Evolutionary conservation across 2,797 vertebrate species (phyloP), one percentile per base, ranked within the genome.

Genomic region (Ctenopoma kingsleyae): DNA sequence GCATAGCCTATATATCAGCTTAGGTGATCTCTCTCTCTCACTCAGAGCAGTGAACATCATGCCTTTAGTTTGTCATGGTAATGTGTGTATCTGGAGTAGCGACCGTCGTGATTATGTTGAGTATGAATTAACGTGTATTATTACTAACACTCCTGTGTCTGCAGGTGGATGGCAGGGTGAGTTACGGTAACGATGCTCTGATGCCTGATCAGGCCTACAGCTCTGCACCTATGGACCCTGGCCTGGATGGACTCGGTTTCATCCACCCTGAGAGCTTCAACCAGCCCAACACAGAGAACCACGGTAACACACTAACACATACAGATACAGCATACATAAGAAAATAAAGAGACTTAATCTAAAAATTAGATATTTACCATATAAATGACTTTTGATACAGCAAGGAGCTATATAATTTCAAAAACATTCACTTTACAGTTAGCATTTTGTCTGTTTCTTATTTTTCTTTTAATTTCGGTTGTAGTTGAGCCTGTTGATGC

Each of bases 231-330:
- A 94, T 97, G 90, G 97, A 99, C 70, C 95, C 96, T 0, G 95
- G 95, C 69, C 89, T 97, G 78, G 96, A 98, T 2, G 94, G 97
- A 6, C 94, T 97, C 52, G 96, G 97, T 71, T 97, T 97, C 2
- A 97, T 97, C 93, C 97, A 99, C 88, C 97, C 97, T 3, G 97
- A 98, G 81, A 97, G 95, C 77, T 97, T 98, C 22, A 97, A 98
- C 85, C 98, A 98, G 55, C 95, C 97, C 82, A 99, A 99, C 83
- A 99, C 98, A 6, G 97, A 99, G 92, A 99, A 99, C 69, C 97
- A 99, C 66, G 97, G 98, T 99, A 95, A 89, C 9, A 48, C 52
- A 36, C 16, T 49, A 27, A 20, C 16, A 20, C 15, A 8, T 25
- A 58, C 6, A 20, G 20, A 61, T 8, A 36, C 32, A 38, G 1